These are phyloP conservation scores for Megaleporinus macrocephalus DNA, from an alignment of 2,113 vertebrate species.

Conservation along the genomic window DNA sequence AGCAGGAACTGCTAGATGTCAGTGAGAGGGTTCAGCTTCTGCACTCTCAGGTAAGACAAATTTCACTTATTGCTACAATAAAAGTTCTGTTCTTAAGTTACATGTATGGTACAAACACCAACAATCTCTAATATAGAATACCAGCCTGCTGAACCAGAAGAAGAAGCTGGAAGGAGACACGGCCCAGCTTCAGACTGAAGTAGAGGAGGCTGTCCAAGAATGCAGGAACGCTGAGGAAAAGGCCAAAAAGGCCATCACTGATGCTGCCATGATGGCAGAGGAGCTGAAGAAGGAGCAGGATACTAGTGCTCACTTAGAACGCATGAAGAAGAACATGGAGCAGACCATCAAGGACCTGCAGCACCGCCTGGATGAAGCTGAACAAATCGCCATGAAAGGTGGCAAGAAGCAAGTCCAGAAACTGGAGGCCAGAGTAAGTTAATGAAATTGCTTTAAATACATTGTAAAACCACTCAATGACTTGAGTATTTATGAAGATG, in stretches of 20 bases:
- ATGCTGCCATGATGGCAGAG: slow-evolving; percentile 89
- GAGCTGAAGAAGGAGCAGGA: slow-evolving; percentile 92
- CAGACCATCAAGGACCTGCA: slow-evolving; percentile 81
- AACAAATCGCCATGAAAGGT: slow-evolving; percentile 85
- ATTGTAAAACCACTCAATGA: not conserved
- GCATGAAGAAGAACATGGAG: slow-evolving; percentile 78
- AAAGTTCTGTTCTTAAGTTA: slow-evolving; percentile 63
- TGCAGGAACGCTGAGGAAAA: slow-evolving; percentile 61
- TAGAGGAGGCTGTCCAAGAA: slow-evolving; percentile 56
- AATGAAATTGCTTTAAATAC: not conserved
- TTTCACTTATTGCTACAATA: not conserved
- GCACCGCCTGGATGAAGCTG: slow-evolving; percentile 82
- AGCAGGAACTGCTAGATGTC: slow-evolving; percentile 79
- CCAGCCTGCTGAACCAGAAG: slow-evolving; percentile 60
- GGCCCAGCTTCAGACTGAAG: slow-evolving; percentile 53
- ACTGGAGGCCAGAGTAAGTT: slow-evolving; percentile 78
- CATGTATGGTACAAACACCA: slow-evolving; percentile 62
- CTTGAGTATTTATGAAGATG: not conserved
- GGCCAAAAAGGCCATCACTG: slow-evolving; percentile 81
- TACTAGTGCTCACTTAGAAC: slow-evolving; percentile 90
- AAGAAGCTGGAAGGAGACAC: slow-evolving; percentile 77
- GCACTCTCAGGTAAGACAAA: slow-evolving; percentile 72
- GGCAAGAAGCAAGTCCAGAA: slow-evolving; percentile 90
- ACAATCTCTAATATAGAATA: slow-evolving; percentile 71
- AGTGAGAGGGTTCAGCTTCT: slow-evolving; percentile 79